These are phyloP conservation scores for Ferdinandea cuprea DNA, from an alignment of 2,888 invertebrate genomes.

Conservation along the genomic window DNA sequence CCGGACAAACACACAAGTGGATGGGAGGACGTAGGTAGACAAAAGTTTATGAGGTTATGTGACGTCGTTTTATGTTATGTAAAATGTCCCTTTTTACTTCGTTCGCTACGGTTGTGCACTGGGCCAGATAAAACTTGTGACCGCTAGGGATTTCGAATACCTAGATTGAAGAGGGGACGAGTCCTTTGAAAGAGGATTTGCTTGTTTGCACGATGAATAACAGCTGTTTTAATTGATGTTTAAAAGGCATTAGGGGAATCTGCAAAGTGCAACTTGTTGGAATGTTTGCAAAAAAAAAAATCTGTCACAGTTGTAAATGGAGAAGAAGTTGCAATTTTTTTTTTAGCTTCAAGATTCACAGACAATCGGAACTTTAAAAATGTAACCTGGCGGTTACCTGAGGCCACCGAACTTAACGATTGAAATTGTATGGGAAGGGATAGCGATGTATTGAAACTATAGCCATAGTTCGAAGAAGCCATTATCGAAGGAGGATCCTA, in stretches of 20 bases:
- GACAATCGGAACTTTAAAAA: no score
- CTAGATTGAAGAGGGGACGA: constrained; percentile 23
- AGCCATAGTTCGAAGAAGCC: no score
- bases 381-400: no score
- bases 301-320: no score
- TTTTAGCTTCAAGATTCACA: no score
- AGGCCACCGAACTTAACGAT: no score
- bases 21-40: constrained; percentile 23
- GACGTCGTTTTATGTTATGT: constrained; percentile 44
- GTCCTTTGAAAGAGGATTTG: background rate
- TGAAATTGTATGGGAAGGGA: no score
- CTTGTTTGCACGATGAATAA: constrained; percentile 20
- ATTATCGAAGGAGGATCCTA: no score
- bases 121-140: constrained; percentile 41
- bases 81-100: constrained; percentile 32
- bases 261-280: background rate
- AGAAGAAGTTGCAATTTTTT: no score
- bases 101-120: constrained; percentile 24
- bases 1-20: no score
- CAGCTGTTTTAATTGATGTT: constrained; percentile 51
- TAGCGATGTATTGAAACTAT: no score
- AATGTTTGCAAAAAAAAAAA: background rate
- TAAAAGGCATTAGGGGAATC: constrained; percentile 36
- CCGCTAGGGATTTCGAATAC: constrained; percentile 27
- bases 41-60: constrained; percentile 58